phyloP scores from a whole-genome alignment of 2,888 invertebrate species.

The Amphimallon solstitiale region DNA sequence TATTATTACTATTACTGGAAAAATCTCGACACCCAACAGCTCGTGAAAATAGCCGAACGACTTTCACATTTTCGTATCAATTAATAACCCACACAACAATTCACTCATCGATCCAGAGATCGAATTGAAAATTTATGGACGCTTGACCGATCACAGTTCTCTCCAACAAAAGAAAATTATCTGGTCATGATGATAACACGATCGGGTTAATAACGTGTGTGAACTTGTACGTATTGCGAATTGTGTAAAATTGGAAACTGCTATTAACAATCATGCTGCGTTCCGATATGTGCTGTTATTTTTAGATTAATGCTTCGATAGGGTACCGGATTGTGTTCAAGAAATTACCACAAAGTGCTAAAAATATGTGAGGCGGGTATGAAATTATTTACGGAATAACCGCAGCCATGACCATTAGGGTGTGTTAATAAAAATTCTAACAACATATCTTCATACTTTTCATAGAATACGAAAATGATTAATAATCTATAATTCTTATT shows the following conservation, averaged over 20 bases:
- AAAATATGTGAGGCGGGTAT: too few species aligned
- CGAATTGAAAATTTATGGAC: not conserved
- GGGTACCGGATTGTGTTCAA: not conserved
- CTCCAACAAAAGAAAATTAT: slow-evolving; percentile 18
- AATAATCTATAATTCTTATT: too few species aligned
- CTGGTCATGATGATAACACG: slow-evolving; percentile 4
- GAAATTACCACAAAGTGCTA: not conserved
- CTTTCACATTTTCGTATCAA: not conserved
- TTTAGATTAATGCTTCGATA: slow-evolving; percentile 4
- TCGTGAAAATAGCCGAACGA: not conserved
- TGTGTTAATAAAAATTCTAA: too few species aligned
- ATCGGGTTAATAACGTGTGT: slow-evolving; percentile 9
- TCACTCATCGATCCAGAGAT: not conserved
- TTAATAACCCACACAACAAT: not conserved
- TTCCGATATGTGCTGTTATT: not conserved
- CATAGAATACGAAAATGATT: too few species aligned
- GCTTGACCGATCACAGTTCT: slow-evolving; percentile 13
- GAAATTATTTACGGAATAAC: too few species aligned
- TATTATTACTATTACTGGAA: too few species aligned
- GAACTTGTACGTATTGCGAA: not conserved
- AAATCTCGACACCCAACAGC: slow-evolving; percentile 4
- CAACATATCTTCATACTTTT: too few species aligned
- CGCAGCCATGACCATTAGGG: too few species aligned
- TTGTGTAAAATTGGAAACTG: slow-evolving; percentile 2
- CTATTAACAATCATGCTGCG: not conserved